Base-by-base conservation (phyloP, 53 echinoderm and acorn worm species). In the Astropecten irregularis region DNA sequence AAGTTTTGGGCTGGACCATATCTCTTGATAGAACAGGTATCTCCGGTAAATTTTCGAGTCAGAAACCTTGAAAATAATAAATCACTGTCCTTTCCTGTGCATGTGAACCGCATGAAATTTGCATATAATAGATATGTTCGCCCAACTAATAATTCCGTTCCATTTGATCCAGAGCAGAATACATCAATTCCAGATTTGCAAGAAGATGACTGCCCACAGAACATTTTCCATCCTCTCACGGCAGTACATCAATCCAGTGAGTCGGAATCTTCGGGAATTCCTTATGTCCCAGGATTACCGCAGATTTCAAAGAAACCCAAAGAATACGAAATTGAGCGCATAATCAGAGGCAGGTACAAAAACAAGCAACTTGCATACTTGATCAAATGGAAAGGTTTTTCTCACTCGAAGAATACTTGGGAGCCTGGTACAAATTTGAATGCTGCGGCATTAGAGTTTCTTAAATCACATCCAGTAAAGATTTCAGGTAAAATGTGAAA, bases 281-380 rank as follows among this genome's bases (percentile, higher is more conserved):
- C 47, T n/a, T n/a, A n/a, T 69, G 69, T 69, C 47, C 69, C 48
- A 69, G 69, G 49, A 3, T 40, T 68, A 68, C 68, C 69, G 1
- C 25, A 69, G 26, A 22, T 53, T 53, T n/a, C 27, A 56, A 55
- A 53, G 23, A 51, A 68, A 23, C 38, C 66, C 7, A 33, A n/a
- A 82, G 83, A 83, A 15, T 83, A 67, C 38, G 55, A 68, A 35
- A 83, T 83, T 36, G 83, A 83, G 25, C 67, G 38, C 19, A 83
- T 83, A 40, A 52, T 83, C 16, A 68, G 83, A 68, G 83, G 69
- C 1, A 30, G 69, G 18, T 53, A 68, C 39, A 52, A 28, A 29
- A 55, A 68, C 22, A 36, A 68, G 27, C 69, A 69, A n/a, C 27
- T 83, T 38, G 69, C 50, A 40, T 69, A 83, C 40, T 21, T 81